Base-by-base conservation (phyloP, 2,888 invertebrate species). In the Ceramica pisi region DNA sequence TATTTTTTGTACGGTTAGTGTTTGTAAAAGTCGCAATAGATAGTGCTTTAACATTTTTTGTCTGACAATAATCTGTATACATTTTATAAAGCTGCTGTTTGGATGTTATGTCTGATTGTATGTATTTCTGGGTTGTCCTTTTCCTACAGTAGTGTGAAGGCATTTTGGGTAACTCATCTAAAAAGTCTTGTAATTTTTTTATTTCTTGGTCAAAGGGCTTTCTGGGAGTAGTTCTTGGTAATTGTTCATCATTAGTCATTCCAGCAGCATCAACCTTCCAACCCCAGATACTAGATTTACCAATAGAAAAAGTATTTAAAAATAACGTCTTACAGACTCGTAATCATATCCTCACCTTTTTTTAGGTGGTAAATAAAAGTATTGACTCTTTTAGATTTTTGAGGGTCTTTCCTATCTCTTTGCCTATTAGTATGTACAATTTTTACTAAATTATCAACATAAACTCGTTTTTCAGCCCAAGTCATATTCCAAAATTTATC, bases 321-420 rank as follows among this genome's bases (percentile, higher is more conserved):
- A 66, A 66, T 66, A 57, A 57, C 21, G 53, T 64, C 5, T 64
- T 55, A 55, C 64, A 64, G 19, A 44, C 41, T n/a, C 59, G n/a
- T 63, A n/a, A 41, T 26, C 41, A n/a, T 23, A 23, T 53, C 53
- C 1, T 63, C 63, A 38, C 63, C 53, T 44, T 44, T 63, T 53
- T 63, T 53, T 41, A 53, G 23, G 12, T 63, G 8, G 63, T 63
- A 63, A 14, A 41, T 41, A 41, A 41, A 41, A 41, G 41, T 41
- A 14, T 41, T 41, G 4, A 14, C 41, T 12, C 41, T 12, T 41
- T 41, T 41, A 14, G 41, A 41, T 12, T 14, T 14, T 14, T 41
- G 14, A 41, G 41, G 41, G 41, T 41, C 14, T 41, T 41, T 41
- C n/a, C n/a, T n/a, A n/a, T n/a, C n/a, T n/a, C 38, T 41, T 7